Conservation (phyloP, 2,113 vertebrate genomes). For the Nycticorax nycticorax region DNA sequence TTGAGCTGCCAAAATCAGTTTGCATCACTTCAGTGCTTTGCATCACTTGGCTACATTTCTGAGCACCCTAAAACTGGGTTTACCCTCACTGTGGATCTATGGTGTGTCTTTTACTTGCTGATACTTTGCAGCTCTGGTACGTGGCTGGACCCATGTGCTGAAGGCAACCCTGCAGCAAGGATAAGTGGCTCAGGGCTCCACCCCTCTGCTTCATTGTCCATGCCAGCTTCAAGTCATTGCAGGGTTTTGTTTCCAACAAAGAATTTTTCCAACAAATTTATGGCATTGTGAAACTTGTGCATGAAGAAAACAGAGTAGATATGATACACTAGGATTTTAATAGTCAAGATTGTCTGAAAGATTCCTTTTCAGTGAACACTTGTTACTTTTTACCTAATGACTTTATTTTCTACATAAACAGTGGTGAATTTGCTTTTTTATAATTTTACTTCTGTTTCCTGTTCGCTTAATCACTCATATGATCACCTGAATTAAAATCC, state of each 20-base stretch:
- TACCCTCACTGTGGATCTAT: neutral
- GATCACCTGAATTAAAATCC: neutral
- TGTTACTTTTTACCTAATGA: neutral
- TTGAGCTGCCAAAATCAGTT: neutral
- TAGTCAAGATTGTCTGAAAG: neutral
- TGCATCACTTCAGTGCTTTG: neutral
- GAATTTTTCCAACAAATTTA: neutral
- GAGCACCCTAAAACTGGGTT: neutral
- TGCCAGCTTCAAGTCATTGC: neutral
- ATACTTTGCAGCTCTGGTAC: neutral
- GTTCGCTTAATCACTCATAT: neutral
- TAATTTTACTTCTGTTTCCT: neutral
- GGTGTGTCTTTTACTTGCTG: neutral
- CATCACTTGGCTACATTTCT: neutral
- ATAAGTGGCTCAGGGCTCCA: neutral
- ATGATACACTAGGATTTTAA: neutral
- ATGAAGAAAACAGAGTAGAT: neutral
- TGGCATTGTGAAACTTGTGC: neutral
- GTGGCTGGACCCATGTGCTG: neutral
- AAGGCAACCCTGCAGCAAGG: neutral
- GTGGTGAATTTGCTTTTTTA: neutral
- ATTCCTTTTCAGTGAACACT: neutral
- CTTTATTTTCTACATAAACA: neutral
- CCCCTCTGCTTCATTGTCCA: fast-evolving
- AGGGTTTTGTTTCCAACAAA: neutral